phyloP scores from a whole-genome alignment of 23 tunicate species.

The Styela clava region DNA sequence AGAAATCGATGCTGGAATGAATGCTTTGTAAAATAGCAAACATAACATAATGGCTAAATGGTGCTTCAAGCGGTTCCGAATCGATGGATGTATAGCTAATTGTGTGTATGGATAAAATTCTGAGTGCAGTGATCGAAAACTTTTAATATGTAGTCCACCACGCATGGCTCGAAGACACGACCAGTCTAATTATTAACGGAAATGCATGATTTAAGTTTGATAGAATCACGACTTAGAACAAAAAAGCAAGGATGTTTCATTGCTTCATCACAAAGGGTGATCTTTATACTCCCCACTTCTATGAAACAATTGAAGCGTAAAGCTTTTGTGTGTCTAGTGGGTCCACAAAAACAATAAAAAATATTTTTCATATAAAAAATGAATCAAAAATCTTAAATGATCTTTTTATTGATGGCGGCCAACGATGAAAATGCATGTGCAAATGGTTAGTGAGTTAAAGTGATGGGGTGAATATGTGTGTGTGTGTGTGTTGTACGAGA shows the following conservation, averaged over 20 bases:
- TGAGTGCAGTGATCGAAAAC: slow-evolving; percentile 21
- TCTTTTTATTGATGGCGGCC: no score
- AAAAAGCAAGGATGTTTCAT: slow-evolving; percentile 12
- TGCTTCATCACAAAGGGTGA: slow-evolving; percentile 8
- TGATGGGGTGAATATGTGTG: no score
- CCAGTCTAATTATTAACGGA: no score
- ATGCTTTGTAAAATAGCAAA: slow-evolving; percentile 26
- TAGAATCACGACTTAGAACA: no score
- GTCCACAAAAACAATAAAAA: not conserved
- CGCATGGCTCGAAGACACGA: no score
- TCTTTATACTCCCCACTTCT: not conserved
- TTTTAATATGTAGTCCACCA: no score
- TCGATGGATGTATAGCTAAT: slow-evolving; percentile 24
- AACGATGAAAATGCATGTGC: no score
- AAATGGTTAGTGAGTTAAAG: no score
- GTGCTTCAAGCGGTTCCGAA: slow-evolving; percentile 31
- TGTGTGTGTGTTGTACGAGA: no score
- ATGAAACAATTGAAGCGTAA: slow-evolving; percentile 22
- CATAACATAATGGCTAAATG: slow-evolving; percentile 22
- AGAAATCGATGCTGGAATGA: slow-evolving; percentile 13
- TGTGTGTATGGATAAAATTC: slow-evolving; percentile 11
- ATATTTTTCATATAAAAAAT: no score
- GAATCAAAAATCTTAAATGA: no score
- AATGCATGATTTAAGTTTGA: no score
- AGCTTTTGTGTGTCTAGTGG: slow-evolving; percentile 1